Percentiles rank a stretch among this genome's conserved stretches.
These are phyloP conservation scores for Pachyseris speciosa DNA, from an alignment of 64 coral and sea anemone genomes.

Conservation along the genomic window DNA sequence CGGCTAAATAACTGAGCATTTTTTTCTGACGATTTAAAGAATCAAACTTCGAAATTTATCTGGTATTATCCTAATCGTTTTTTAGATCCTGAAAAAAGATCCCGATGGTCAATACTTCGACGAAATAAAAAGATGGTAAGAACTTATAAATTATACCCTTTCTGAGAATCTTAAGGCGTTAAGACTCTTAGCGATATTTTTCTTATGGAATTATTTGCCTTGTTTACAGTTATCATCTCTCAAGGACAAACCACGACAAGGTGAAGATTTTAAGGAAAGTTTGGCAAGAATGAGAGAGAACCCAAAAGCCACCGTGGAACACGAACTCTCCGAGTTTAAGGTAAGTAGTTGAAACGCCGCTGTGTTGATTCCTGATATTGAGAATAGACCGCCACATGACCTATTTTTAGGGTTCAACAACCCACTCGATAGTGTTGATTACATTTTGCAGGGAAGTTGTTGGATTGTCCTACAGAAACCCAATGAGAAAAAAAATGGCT, in stretches of 20 bases:
- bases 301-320: conserved; percentile 50
- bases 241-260: conserved; percentile 43
- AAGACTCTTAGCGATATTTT: too few relatives aligned
- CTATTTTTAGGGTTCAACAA: not conserved
- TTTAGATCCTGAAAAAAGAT: conserved; percentile 85
- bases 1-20: too few relatives aligned
- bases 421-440: too few relatives aligned
- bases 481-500: too few relatives aligned
- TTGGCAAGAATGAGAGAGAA: conserved; percentile 73
- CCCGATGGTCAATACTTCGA: conserved; percentile 88
- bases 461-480: too few relatives aligned
- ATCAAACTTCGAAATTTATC: too few relatives aligned
- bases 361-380: not conserved
- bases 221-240: not conserved
- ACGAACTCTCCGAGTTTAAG: conserved; percentile 86
- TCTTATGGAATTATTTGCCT: not conserved
- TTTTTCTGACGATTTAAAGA: too few relatives aligned
- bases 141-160: not conserved
- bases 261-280: conserved; percentile 82
- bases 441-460: too few relatives aligned
- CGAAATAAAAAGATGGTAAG: conserved; percentile 93
- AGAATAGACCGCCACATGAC: too few relatives aligned
- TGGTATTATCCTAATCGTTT: too few relatives aligned
- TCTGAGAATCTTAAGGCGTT: too few relatives aligned
- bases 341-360: not conserved